Percentiles rank a stretch among this genome's conserved stretches.
Evolutionary conservation across 2,797 vertebrate species (phyloP).

Genomic region (Gambusia yucatana): DNA sequence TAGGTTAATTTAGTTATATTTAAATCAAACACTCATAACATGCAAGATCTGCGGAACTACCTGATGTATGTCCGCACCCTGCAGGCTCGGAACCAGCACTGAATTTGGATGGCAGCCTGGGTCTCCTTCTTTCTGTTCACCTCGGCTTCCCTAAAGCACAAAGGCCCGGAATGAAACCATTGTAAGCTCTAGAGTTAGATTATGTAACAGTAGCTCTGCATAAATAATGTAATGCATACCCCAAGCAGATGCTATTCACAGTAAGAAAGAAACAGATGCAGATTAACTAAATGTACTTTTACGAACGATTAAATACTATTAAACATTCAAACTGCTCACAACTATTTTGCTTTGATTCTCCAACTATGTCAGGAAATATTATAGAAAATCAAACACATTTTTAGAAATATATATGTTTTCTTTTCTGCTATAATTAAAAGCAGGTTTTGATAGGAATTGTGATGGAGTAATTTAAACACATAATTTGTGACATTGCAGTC

Average conservation of each 20-base stretch:
- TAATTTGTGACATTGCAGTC: neutral
- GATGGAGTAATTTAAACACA: neutral
- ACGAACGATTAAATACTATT: neutral
- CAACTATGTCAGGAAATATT: neutral
- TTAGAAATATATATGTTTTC: neutral
- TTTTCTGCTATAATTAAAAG: neutral
- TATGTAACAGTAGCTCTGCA: neutral
- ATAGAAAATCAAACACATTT: neutral
- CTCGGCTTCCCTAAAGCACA: slow-evolving; percentile 79
- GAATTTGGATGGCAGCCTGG: slow-evolving; percentile 84
- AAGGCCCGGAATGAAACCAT: neutral
- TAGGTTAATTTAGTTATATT: no score
- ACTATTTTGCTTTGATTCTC: neutral
- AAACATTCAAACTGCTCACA: neutral
- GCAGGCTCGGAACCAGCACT: slow-evolving; percentile 91
- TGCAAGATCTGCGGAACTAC: slow-evolving; percentile 66
- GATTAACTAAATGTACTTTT: neutral
- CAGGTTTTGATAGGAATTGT: neutral
- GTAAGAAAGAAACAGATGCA: neutral
- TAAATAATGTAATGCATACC: neutral
- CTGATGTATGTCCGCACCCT: slow-evolving; percentile 85
- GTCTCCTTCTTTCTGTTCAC: slow-evolving; percentile 78
- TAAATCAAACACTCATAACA: neutral
- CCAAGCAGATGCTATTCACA: neutral
- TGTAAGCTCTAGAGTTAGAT: neutral